phyloP scores from a whole-genome alignment of 2,888 invertebrate species.

The Bedellia somnulentella region DNA sequence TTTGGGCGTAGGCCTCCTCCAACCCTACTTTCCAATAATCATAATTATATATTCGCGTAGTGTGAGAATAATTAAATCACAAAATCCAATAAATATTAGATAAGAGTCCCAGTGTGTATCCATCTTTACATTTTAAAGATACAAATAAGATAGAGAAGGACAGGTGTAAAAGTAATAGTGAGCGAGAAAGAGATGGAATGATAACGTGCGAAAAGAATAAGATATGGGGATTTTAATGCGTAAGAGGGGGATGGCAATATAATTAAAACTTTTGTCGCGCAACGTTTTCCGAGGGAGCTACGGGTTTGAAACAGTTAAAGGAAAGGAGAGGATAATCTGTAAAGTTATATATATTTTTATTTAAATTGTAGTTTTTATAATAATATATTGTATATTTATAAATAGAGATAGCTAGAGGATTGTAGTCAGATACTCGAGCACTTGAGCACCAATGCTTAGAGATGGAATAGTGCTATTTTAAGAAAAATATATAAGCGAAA shows the following conservation, averaged over 20 bases:
- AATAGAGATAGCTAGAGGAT: no score
- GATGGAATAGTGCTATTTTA: no score
- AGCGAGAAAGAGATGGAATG: constrained; percentile 11
- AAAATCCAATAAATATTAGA: not conserved
- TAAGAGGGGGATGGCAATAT: constrained; percentile 32
- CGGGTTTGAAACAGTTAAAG: constrained; percentile 18
- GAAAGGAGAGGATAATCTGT: constrained; percentile 14
- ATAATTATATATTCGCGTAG: no score
- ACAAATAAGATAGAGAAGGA: constrained; percentile 1
- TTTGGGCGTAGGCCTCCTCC: no score
- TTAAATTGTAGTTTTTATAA: not conserved
- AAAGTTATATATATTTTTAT: constrained; percentile 3
- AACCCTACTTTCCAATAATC: no score
- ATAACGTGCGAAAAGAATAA: constrained; percentile 15
- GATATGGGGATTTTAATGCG: constrained; percentile 12
- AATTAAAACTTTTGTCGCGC: constrained; percentile 60
- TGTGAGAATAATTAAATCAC: no score
- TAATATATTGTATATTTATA: not conserved
- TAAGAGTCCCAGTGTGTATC: constrained; percentile 1
- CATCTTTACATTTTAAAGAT: constrained; percentile 6
- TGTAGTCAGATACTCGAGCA: no score
- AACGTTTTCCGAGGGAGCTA: constrained; percentile 48
- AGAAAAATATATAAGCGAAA: no score
- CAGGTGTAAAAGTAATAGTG: not conserved
- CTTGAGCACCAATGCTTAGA: no score